Evolutionary conservation across 2,888 invertebrate species (phyloP).

Genomic region (Blera fallax): DNA sequence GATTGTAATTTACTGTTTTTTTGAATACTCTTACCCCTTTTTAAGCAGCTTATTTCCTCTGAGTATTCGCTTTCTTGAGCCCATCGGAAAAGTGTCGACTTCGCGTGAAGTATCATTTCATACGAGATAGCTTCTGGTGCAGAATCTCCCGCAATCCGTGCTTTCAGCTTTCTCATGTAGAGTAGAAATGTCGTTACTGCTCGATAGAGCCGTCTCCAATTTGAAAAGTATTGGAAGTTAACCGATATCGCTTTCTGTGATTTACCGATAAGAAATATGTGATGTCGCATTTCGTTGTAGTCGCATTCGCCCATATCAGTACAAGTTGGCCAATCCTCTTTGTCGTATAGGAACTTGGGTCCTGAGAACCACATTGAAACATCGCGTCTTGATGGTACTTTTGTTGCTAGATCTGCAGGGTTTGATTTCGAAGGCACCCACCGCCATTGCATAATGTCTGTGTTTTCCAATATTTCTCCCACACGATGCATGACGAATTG

Average conservation of each 20-base stretch:
- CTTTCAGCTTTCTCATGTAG: no score
- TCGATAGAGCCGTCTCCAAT: slow-evolving; percentile 1
- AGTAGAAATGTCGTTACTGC: no score
- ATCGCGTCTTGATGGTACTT: slow-evolving; percentile 6
- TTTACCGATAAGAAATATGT: no score
- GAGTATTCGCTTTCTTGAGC: no score
- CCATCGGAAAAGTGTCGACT: slow-evolving; percentile 46
- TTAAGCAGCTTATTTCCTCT: slow-evolving; percentile 30
- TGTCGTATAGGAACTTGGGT: slow-evolving; percentile 14
- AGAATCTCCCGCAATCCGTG: no score
- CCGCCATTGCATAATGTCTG: slow-evolving; percentile 47
- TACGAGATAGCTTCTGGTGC: no score
- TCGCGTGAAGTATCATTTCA: background rate
- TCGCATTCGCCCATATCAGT: no score
- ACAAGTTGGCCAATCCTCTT: slow-evolving; percentile 30
- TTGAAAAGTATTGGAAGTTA: slow-evolving; percentile 1
- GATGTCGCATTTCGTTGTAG: no score
- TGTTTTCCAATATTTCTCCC: slow-evolving; percentile 55
- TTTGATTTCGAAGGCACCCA: slow-evolving; percentile 65
- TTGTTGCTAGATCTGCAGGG: slow-evolving; percentile 60
- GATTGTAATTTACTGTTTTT: slow-evolving; percentile 42
- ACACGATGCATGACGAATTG: slow-evolving; percentile 59
- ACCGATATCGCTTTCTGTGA: no score
- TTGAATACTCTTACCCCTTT: slow-evolving; percentile 22
- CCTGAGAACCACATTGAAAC: slow-evolving; percentile 41